These are phyloP conservation scores for Dolichoris vasculosae DNA, from an alignment of 1,140 invertebrate species.

Conservation along the genomic window DNA sequence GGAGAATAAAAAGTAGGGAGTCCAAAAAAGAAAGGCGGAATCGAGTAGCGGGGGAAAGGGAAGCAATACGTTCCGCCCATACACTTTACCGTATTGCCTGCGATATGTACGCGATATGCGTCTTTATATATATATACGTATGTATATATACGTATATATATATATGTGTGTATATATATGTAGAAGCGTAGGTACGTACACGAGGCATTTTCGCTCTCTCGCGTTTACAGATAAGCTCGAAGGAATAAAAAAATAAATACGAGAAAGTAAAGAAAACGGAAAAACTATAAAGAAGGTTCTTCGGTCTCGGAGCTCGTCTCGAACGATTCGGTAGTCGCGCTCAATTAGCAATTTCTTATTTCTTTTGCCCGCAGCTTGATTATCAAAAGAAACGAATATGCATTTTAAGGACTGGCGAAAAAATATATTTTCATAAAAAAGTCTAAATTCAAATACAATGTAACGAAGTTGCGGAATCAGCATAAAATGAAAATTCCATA, in stretches of 20 bases:
- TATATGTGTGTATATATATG: too few relatives aligned
- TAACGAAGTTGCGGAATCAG: slow-evolving; percentile 22
- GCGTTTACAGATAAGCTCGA: background rate
- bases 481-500: slow-evolving; percentile 6
- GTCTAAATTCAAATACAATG: slow-evolving; percentile 42
- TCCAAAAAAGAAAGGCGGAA: background rate
- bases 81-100: slow-evolving; percentile 26
- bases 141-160: too few relatives aligned
- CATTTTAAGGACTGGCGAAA: background rate
- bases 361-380: background rate
- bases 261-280: background rate
- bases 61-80: slow-evolving; percentile 36
- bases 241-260: background rate
- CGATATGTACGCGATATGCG: background rate
- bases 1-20: slow-evolving; percentile 18
- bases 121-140: background rate
- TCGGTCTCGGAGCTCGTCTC: background rate
- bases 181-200: too few relatives aligned
- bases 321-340: slow-evolving; percentile 37
- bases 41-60: background rate
- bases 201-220: background rate
- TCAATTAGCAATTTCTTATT: slow-evolving; percentile 50
- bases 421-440: slow-evolving; percentile 40
- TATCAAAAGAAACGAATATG: background rate
- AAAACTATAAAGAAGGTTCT: slow-evolving; percentile 15